Conservation (phyloP, 2,113 vertebrate species). For the Hydrochoerus hydrochaeris region DNA sequence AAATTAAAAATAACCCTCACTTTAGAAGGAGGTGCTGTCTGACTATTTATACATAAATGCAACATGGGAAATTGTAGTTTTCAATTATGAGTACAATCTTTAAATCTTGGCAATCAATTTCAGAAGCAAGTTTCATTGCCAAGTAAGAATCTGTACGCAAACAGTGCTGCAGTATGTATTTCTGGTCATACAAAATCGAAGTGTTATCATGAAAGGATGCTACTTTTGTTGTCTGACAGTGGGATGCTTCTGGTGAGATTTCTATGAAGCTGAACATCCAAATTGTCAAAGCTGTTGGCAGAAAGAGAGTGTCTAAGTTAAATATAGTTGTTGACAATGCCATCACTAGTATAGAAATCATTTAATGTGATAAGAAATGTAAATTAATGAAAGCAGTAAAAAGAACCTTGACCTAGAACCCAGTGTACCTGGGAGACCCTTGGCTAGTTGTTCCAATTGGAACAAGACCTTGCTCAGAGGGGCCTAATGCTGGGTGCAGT, state of each 20-base stretch:
- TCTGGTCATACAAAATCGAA: background rate
- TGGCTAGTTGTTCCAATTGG: background rate
- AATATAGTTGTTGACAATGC: background rate
- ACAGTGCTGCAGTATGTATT: background rate
- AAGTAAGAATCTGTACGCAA: background rate
- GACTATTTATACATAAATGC: background rate
- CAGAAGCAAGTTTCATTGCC: slow-evolving; percentile 1
- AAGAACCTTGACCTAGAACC: background rate
- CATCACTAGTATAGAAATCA: background rate
- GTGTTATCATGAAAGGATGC: background rate
- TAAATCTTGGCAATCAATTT: background rate
- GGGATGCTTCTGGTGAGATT: background rate
- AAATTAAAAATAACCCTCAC: background rate
- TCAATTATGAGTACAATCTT: slow-evolving; percentile 46
- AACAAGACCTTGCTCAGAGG: background rate
- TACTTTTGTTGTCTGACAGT: background rate
- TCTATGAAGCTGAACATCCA: background rate
- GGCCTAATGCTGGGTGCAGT: background rate
- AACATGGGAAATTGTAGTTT: background rate
- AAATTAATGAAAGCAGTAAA: background rate
- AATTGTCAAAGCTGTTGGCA: background rate
- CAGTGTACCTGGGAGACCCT: background rate
- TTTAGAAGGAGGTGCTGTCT: background rate
- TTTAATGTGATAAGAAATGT: background rate
- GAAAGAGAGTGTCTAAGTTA: background rate